Base-by-base conservation (phyloP, 2,797 vertebrate species). In the Leptodactylus fallax region DNA sequence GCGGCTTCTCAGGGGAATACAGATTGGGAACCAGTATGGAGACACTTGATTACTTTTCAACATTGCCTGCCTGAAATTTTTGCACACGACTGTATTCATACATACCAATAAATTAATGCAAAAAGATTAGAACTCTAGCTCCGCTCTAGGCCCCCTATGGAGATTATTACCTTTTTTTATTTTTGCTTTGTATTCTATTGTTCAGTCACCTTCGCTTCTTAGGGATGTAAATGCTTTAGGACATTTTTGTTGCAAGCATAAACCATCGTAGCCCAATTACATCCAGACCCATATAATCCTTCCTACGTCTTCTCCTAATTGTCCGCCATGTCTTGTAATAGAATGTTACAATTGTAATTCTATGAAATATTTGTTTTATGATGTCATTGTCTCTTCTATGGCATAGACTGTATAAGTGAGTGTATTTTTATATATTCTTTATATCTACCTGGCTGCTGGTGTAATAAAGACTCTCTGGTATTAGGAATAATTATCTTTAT, bases 401-500 rank as follows among this genome's bases (percentile, higher is more conserved):
- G 45, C 27, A 19, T 25, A 47, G 27, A 72, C 85, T 81, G 55
- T 86, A 69, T 67, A 86, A 86, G 65, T 47, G 53, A 86, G 79
- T 87, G 53, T 58, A 36, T 81, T 71, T 87, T 74, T 51, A 63
- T 72, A 71, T 74, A 61, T 71, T 87, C 49, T 87, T 87, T 60
- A 61, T 87, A 87, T 74, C 79, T 81, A 10, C 47, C 49, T 81
- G 79, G 67, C 47, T 87, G 74, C 63, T 72, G 69, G 27, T 69
- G 14, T 74, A 72, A 87, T 81, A 87, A 87, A 60, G 67, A 17
- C 67, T 61, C 45, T 51, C 47, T 55, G 25, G 55, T 51, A 74
- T 74, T 45, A 72, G 49, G 53, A 87, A 81, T 87, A 81, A 87
- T 87, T 87, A 74, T 58, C 78, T 87, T 58, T 72, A 87, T 74